A percentile compares a stretch with the other conserved stretches of the same genome.
phyloP scores from a whole-genome alignment of 2,113 vertebrate species.

The Labeo catla region DNA sequence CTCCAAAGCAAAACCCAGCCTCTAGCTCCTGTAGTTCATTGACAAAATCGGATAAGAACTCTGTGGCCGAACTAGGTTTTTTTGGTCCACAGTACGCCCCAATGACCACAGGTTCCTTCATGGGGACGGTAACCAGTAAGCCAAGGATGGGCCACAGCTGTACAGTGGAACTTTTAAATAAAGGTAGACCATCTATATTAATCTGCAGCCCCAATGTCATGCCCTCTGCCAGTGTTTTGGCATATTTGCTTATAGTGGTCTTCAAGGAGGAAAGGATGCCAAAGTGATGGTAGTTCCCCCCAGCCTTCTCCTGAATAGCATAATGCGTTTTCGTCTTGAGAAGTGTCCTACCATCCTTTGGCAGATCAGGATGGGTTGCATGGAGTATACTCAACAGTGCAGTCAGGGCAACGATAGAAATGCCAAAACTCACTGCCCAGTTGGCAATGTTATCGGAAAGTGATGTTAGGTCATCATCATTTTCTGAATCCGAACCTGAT shows the following conservation, averaged over 20 bases:
- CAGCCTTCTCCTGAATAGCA: background rate
- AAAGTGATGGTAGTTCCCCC: slow-evolving; percentile 1
- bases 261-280: background rate
- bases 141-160: slow-evolving; percentile 4
- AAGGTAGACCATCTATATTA: slow-evolving; percentile 10
- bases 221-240: background rate
- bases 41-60: slow-evolving; percentile 27
- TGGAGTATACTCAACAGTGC: background rate
- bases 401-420: background rate
- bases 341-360: slow-evolving; percentile 5
- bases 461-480: slow-evolving; percentile 5
- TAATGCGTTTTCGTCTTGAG: background rate
- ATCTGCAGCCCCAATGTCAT: background rate
- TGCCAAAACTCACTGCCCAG: slow-evolving; percentile 6
- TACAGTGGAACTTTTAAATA: slow-evolving; percentile 7
- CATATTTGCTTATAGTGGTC: background rate
- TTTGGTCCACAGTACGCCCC: background rate
- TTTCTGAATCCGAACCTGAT: background rate
- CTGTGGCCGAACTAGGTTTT: slow-evolving; percentile 25
- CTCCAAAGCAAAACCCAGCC: slow-evolving; percentile 25
- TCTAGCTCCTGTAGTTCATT: slow-evolving; percentile 23
- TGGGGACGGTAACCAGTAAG: background rate
- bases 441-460: slow-evolving; percentile 9
- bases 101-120: background rate
- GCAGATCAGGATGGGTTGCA: background rate